Evolutionary conservation across 2,888 invertebrate species (phyloP), one percentile per base, ranked within the genome.

Genomic region (Acanthosepion esculentum): DNA sequence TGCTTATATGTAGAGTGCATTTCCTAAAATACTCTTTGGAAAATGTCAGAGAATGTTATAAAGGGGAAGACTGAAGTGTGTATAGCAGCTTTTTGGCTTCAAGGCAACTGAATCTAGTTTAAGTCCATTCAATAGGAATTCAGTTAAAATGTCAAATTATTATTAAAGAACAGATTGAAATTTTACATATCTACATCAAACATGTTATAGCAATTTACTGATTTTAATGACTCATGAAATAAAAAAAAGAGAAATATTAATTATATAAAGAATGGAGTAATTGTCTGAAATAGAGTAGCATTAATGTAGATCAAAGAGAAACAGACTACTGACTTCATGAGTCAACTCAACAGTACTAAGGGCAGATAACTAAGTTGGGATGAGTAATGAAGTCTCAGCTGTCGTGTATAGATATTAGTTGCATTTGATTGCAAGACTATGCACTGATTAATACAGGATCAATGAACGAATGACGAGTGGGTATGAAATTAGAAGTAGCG

Each of bases 71-170:
- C 78, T 33, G n/a, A 78, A 78, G n/a, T 78, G 78, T 78, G n/a
- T 78, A 78, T n/a, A 78, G 78, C 78, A 78, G 78, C 78, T n/a
- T 78, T 78, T 78, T 78, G 78, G 78, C 78, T 78, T 78, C 78
- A 78, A 78, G 78, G 78, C 78, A 78, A 78, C n/a, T 33, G 78
- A 78, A 78, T n/a, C 12, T n/a, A 78, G 78, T 78, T 78, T 15
- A 78, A 78, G 78, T 18, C n/a, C n/a, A 78, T 78, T 78, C 78
- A 78, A 78, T n/a, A 78, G 78, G 78, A 78, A 78, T 78, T 78
- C 78, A 78, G 78, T 78, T 78, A 78, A 78, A 78, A 78, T 78
- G 78, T 23, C 78, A 78, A 33, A n/a, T 78, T 33, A 78, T 78
- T 78, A n/a, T 78, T 78, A n/a, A 78, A 78, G 78, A 78, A 78